A percentile compares a stretch with the other conserved stretches of the same genome.
phyloP scores from a whole-genome alignment of 2,888 invertebrate genomes.

The Drosophila cracens region DNA sequence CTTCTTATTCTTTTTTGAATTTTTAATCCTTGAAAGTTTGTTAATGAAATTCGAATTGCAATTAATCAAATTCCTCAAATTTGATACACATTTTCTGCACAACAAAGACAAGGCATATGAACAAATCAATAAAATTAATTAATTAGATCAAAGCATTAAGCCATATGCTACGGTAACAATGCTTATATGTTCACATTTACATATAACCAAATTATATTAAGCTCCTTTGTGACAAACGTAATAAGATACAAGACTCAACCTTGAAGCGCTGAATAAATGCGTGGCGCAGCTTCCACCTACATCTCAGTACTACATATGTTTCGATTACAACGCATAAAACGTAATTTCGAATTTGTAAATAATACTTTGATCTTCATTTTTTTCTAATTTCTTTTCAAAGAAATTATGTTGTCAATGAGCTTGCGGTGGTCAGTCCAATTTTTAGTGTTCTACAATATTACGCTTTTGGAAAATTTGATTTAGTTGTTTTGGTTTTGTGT shows the following conservation, averaged over 20 bases:
- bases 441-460: no score
- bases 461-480: neutral
- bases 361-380: neutral
- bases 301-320: neutral
- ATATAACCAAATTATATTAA: neutral
- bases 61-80: neutral
- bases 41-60: neutral
- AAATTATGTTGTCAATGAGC: neutral
- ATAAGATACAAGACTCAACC: neutral
- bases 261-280: neutral
- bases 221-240: neutral
- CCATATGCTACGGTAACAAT: neutral
- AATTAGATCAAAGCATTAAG: neutral
- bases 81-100: neutral
- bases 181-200: neutral
- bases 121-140: neutral
- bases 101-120: neutral
- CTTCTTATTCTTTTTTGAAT: slow-evolving; percentile 15
- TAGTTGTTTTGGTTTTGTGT: neutral
- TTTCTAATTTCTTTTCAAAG: neutral
- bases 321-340: neutral
- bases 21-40: no score
- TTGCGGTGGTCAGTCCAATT: neutral
- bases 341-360: neutral
- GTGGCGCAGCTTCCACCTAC: neutral